phyloP scores from a whole-genome alignment of 2,797 vertebrate genomes.

The Aeoliscus strigatus region DNA sequence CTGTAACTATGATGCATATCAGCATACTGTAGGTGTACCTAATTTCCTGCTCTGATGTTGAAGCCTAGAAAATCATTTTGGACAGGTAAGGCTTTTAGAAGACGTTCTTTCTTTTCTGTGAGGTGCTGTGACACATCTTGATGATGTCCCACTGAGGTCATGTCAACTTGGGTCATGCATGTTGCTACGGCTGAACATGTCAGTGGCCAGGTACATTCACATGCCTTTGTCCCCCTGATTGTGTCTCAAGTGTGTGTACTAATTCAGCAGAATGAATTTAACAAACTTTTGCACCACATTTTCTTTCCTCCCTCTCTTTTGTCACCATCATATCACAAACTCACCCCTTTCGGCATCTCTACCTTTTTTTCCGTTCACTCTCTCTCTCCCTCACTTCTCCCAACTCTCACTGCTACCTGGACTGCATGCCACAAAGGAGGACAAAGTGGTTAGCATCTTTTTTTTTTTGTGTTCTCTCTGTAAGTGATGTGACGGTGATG shows the following conservation, averaged over 20 bases:
- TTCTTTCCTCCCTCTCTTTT: constrained; percentile 27
- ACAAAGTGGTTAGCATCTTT: constrained; percentile 99
- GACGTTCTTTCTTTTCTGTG: constrained; percentile 5
- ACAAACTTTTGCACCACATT: constrained; percentile 58
- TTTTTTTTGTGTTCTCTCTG: constrained; percentile 54
- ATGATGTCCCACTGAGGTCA: constrained; percentile 29
- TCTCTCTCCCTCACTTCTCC: constrained; percentile 42
- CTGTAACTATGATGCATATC: too few species aligned
- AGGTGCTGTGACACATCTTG: constrained; percentile 6
- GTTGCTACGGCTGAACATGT: constrained; percentile 28
- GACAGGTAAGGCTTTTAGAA: not conserved
- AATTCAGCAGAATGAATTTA: constrained; percentile 54
- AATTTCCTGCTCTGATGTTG: not conserved
- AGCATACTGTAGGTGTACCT: too few species aligned
- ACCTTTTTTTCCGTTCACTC: constrained; percentile 6
- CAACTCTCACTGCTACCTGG: constrained; percentile 86
- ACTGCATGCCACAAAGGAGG: constrained; percentile 98
- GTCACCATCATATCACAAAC: constrained; percentile 13
- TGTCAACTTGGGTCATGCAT: constrained; percentile 45
- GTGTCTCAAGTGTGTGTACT: constrained; percentile 34
- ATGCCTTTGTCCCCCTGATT: constrained; percentile 27
- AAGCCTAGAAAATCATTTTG: not conserved
- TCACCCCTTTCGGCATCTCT: constrained; percentile 24
- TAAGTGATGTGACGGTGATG: constrained; percentile 53
- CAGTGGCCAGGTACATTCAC: constrained; percentile 20